A percentile compares a stretch with the other conserved stretches of the same genome.
Conservation (phyloP, 2,888 invertebrate genomes). For the Caenorhabditis sp. region DNA sequence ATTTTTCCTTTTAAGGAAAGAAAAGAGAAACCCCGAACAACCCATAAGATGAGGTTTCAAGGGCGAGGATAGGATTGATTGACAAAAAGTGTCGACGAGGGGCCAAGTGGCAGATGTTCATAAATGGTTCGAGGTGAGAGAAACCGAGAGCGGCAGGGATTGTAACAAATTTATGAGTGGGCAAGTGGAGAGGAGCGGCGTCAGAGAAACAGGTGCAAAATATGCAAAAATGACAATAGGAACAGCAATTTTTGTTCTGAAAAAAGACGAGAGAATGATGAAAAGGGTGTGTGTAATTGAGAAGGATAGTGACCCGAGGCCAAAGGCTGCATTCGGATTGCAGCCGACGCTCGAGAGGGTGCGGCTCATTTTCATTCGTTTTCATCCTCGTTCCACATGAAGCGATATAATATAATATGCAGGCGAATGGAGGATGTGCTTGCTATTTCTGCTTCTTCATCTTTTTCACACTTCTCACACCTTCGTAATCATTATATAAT, state of each 20-base stretch:
- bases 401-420: constrained; percentile 10
- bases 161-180: constrained; percentile 44
- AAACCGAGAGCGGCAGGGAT: constrained; percentile 32
- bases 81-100: constrained; percentile 21
- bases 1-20: neutral
- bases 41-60: constrained; percentile 35
- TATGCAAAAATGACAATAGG: constrained; percentile 15
- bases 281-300: constrained; percentile 1
- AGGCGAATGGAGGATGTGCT: neutral
- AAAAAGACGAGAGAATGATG: neutral
- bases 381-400: neutral
- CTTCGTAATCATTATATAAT: constrained; percentile 50
- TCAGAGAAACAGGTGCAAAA: constrained; percentile 14
- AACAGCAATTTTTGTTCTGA: neutral
- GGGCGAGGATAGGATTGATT: constrained; percentile 28
- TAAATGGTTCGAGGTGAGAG: constrained; percentile 56
- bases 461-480: constrained; percentile 33
- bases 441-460: neutral
- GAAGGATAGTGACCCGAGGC: neutral
- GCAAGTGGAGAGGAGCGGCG: constrained; percentile 22
- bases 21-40: neutral
- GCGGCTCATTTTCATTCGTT: neutral
- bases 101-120: constrained; percentile 56
- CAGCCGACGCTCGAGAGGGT: neutral
- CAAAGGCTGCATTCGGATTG: neutral